Conservation (phyloP, 2,888 invertebrate species). For the Callimorpha dominula region DNA sequence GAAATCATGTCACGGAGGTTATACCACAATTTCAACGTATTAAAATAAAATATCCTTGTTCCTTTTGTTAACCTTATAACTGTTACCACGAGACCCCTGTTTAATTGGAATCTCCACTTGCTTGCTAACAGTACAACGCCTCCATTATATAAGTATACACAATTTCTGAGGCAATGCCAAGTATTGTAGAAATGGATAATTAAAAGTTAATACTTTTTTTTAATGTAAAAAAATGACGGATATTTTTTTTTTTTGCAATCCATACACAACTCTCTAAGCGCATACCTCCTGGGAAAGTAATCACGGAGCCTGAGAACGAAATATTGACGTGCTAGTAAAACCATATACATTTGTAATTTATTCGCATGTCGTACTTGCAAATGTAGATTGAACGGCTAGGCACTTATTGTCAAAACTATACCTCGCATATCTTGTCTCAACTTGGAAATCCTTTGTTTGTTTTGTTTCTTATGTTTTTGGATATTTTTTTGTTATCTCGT, state of each 20-base stretch:
- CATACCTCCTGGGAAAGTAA: constrained; percentile 74
- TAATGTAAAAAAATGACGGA: too few relatives aligned
- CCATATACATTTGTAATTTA: constrained; percentile 27
- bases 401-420: neutral
- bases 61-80: too few relatives aligned
- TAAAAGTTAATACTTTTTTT: too few relatives aligned
- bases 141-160: neutral
- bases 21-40: too few relatives aligned
- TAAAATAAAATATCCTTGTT: too few relatives aligned
- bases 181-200: neutral
- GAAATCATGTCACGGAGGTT: too few relatives aligned
- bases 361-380: neutral
- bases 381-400: neutral
- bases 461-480: neutral
- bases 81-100: neutral
- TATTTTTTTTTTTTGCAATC: constrained; percentile 48
- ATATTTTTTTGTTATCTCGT: too few relatives aligned
- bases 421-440: neutral
- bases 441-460: neutral
- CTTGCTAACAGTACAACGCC: too few relatives aligned
- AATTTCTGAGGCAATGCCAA: neutral
- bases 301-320: constrained; percentile 50
- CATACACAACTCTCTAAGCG: constrained; percentile 57
- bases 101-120: neutral
- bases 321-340: constrained; percentile 42